phyloP scores from a whole-genome alignment of 64 coral and sea anemone genomes.

The Montipora sp. region DNA sequence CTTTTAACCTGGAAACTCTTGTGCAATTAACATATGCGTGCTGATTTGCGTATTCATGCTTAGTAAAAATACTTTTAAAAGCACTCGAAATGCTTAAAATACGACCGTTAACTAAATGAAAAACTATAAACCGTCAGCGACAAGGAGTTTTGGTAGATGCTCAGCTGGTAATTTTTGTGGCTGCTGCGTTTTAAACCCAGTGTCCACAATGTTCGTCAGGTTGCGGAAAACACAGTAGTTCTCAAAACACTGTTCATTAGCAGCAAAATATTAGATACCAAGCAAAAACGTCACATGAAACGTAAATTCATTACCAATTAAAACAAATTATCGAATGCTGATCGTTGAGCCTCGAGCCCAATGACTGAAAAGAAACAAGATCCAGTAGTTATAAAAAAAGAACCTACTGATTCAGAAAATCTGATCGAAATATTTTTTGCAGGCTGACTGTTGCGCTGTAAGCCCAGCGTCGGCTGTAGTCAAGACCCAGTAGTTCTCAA shows the following conservation, averaged over 20 bases:
- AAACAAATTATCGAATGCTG: background rate
- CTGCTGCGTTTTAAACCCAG: slow-evolving; percentile 15
- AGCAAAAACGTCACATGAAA: no score
- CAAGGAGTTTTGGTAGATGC: no score
- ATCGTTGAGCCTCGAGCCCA: slow-evolving; percentile 34
- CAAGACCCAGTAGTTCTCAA: slow-evolving; percentile 49
- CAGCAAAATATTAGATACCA: no score
- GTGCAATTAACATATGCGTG: background rate
- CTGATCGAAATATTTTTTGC: background rate
- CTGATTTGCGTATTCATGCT: background rate
- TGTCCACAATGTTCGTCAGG: background rate
- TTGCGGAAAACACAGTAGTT: slow-evolving; percentile 12
- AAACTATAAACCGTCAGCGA: no score
- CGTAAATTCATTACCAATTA: background rate
- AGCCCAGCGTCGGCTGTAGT: slow-evolving; percentile 18
- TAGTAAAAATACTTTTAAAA: no score
- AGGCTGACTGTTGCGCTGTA: background rate
- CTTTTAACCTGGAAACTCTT: no score
- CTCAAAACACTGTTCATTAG: slow-evolving; percentile 27
- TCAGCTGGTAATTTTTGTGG: background rate
- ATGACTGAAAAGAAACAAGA: background rate
- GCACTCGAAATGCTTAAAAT: no score
- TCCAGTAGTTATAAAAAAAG: background rate
- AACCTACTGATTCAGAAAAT: no score
- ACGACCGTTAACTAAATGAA: no score